phyloP scores from a whole-genome alignment of 1,140 invertebrate genomes.

The Philotrypesis tridentata region DNA sequence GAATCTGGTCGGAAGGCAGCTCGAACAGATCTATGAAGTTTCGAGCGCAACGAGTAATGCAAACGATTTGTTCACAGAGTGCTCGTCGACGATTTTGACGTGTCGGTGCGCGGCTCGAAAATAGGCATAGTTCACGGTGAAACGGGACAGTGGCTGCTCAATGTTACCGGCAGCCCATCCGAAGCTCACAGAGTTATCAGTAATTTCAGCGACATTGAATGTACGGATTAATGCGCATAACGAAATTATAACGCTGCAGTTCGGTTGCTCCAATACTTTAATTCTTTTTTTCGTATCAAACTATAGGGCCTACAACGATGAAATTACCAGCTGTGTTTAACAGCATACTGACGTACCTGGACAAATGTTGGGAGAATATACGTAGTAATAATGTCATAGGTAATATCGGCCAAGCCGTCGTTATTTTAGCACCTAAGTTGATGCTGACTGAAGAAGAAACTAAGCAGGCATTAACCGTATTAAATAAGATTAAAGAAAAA shows the following conservation, averaged over 20 bases:
- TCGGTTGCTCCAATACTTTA: no score
- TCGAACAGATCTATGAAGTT: no score
- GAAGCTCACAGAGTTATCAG: constrained; percentile 48
- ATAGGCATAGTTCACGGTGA: constrained; percentile 76
- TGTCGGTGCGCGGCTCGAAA: constrained; percentile 75
- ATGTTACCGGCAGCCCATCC: constrained; percentile 66
- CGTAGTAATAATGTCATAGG: constrained; percentile 52
- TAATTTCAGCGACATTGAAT: constrained; percentile 53
- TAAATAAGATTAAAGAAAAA: constrained; percentile 53
- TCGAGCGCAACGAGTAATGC: no score
- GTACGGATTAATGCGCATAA: no score
- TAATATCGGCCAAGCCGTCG: constrained; percentile 58
- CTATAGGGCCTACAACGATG: constrained; percentile 56
- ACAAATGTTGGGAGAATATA: constrained; percentile 54
- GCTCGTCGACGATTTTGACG: constrained; percentile 71
- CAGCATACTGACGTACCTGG: constrained; percentile 51
- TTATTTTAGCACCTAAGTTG: constrained; percentile 56
- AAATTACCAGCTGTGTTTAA: constrained; percentile 54
- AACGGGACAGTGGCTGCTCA: constrained; percentile 75
- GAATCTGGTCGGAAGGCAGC: no score
- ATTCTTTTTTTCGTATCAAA: not conserved
- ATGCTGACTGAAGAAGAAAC: constrained; percentile 46
- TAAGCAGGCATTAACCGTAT: constrained; percentile 41
- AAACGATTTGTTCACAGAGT: constrained; percentile 60
- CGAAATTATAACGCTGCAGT: no score